Base-by-base conservation (phyloP, 2,888 invertebrate species). In the Tridacna crocea region DNA sequence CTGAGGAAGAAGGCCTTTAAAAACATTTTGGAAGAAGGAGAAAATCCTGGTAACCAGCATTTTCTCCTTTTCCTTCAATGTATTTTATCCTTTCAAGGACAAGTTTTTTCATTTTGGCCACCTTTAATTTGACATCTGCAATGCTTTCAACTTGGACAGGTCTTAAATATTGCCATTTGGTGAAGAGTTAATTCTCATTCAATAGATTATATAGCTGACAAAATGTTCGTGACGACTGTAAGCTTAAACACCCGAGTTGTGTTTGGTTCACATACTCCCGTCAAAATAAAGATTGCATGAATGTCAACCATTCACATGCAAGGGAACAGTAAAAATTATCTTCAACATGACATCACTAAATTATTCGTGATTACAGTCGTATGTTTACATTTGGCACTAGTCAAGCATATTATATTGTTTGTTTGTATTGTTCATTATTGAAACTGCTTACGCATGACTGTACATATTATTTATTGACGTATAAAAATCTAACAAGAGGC, bases 241-340 rank as follows among this genome's bases (percentile, higher is more conserved):
- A 27, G 70, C 61, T 75, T 72, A 70, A 75, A 22, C 22, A 61
- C 24, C n/a, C 61, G 13, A 36, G 66, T 72, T 72, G 65, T 26
- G 48, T 47, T 61, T 27, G 36, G 68, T 68, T 55, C 12, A 22
- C 0, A 66, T 12, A 26, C 51, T 26, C 68, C 36, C 77, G 77
- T 81, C 81, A 81, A 81, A 81, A 81, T 77, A 81, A 74, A 81
- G 63, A 81, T 81, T 61, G 81, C 81, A 81, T 77, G 81, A 74
- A 77, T 63, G 72, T 66, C 48, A 22, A 68, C 81, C 73, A 81
- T 81, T 81, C 65, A 46, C 51, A 58, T 66, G 70, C 73, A 73
- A 75, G 65, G 51, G 73, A 74, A 77, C 68, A 10, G 68, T 65
- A 60, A 48, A 81, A 81, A 81, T 81, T 73, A 77, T 73, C 70